Conservation (phyloP, 2,888 invertebrate genomes). For the Leptarthrus brevirostris region DNA sequence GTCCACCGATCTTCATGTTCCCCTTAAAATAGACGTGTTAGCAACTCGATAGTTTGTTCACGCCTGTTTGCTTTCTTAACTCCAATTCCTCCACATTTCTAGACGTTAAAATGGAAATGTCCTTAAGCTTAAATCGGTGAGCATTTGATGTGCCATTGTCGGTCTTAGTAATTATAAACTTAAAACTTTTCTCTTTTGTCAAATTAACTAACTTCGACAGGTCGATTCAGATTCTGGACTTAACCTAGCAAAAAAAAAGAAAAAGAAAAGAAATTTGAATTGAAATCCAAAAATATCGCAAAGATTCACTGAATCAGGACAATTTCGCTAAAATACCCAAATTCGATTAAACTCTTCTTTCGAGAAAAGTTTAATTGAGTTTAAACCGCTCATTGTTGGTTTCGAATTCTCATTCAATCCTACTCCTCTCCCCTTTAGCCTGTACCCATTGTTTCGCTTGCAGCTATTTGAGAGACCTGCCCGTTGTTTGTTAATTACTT, state of each 20-base stretch:
- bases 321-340: background rate
- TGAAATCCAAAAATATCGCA: slow-evolving; percentile 8
- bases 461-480: background rate
- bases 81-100: too few relatives aligned
- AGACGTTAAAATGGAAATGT: too few relatives aligned
- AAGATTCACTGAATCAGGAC: slow-evolving; percentile 26
- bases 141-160: too few relatives aligned
- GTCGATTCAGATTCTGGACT: too few relatives aligned
- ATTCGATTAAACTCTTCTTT: slow-evolving; percentile 38
- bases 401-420: slow-evolving; percentile 17
- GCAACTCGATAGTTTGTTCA: too few relatives aligned
- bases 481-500: slow-evolving; percentile 42
- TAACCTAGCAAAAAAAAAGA: slow-evolving; percentile 2
- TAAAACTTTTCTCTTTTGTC: too few relatives aligned
- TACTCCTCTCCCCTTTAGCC: background rate
- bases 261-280: slow-evolving; percentile 7
- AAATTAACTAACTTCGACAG: too few relatives aligned
- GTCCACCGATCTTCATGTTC: too few relatives aligned
- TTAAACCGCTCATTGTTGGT: slow-evolving; percentile 37
- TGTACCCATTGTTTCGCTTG: background rate
- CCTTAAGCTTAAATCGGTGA: too few relatives aligned
- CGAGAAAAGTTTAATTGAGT: slow-evolving; percentile 41
- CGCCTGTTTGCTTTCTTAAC: too few relatives aligned
- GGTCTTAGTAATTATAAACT: too few relatives aligned
- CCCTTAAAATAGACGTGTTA: too few relatives aligned